Evolutionary conservation across 2,113 vertebrate genomes (phyloP).

Genomic region (Cercopithecus mona): DNA sequence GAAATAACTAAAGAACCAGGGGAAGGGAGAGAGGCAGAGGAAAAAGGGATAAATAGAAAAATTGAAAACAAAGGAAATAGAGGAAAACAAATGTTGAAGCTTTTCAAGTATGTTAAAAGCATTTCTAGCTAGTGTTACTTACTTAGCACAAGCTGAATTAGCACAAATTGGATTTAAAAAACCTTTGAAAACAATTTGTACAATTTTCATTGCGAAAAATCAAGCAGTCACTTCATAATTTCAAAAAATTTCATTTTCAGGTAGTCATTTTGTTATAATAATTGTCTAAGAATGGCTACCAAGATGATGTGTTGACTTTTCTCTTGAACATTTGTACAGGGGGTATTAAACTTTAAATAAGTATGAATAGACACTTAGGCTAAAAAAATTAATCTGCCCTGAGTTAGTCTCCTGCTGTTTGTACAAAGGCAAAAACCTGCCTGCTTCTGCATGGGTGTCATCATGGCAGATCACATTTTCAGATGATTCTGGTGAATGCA

Average conservation of each 20-base stretch:
- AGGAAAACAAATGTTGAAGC: not conserved
- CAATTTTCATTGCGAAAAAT: not conserved
- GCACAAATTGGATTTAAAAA: not conserved
- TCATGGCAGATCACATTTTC: not conserved
- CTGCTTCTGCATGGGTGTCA: fast-evolving
- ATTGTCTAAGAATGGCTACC: not conserved
- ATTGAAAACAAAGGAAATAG: not conserved
- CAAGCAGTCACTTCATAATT: not conserved
- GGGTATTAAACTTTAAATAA: not conserved
- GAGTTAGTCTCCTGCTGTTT: no score
- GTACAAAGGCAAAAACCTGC: not conserved
- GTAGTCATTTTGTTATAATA: not conserved
- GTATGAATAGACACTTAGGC: not conserved
- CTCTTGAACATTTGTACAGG: not conserved
- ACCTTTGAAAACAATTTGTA: not conserved
- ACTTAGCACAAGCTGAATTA: not conserved
- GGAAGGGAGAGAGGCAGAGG: not conserved
- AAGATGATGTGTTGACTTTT: not conserved
- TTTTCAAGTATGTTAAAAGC: not conserved
- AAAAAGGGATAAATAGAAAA: not conserved
- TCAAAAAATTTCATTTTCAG: not conserved
- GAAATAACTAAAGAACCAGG: not conserved
- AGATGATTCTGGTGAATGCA: not conserved
- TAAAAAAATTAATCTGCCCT: not conserved
- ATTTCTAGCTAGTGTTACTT: not conserved